These are phyloP conservation scores for Epinephelus awoara DNA, from an alignment of 2,797 vertebrate species.

Conservation along the genomic window DNA sequence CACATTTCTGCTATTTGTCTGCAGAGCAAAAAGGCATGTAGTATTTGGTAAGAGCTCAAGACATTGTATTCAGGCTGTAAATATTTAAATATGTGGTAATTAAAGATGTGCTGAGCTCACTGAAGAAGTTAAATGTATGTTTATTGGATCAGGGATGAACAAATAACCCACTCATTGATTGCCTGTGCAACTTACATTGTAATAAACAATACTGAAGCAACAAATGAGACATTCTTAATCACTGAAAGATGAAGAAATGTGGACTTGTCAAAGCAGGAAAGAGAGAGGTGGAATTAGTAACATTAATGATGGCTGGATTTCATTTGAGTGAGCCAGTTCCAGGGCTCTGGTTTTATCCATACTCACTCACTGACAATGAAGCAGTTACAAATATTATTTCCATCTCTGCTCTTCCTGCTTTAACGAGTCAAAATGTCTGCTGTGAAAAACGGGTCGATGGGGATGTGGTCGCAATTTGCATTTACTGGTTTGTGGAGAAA, in stretches of 20 bases:
- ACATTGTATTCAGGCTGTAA: slow-evolving; percentile 35
- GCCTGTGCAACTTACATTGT: background rate
- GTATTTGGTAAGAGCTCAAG: background rate
- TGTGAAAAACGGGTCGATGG: background rate
- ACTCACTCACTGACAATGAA: background rate
- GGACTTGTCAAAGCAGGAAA: background rate
- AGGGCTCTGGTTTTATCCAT: background rate
- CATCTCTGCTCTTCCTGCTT: background rate
- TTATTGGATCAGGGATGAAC: background rate
- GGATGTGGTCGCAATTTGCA: background rate
- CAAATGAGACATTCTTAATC: background rate
- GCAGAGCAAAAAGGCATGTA: slow-evolving; percentile 1
- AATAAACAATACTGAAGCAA: slow-evolving; percentile 11
- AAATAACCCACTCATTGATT: background rate
- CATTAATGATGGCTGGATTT: background rate
- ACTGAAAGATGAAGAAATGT: background rate
- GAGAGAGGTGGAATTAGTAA: background rate
- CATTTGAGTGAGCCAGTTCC: background rate
- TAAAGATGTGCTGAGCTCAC: slow-evolving; percentile 32
- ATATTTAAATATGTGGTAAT: slow-evolving; percentile 59
- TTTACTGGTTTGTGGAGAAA: background rate
- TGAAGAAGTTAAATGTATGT: background rate
- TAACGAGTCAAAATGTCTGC: background rate
- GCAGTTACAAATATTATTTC: background rate
- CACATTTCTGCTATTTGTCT: slow-evolving; percentile 26